Conservation (phyloP, 1,140 invertebrate genomes). For the Drosophila sechellia region DNA sequence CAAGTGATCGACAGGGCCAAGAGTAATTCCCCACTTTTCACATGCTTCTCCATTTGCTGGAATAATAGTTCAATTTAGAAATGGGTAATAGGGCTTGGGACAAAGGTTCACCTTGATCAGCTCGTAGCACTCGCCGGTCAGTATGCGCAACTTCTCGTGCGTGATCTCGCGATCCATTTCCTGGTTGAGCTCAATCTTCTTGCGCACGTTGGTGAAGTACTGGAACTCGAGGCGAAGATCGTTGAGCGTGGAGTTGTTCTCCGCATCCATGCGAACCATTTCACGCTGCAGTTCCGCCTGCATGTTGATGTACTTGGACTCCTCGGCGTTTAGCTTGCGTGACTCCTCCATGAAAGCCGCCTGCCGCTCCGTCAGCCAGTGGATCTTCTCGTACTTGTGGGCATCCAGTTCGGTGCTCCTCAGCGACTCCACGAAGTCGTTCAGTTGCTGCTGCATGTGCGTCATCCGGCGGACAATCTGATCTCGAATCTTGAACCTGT, state of each 20-base stretch:
- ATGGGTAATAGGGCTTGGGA: background rate
- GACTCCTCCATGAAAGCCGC: slow-evolving; percentile 61
- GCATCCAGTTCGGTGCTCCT: slow-evolving; percentile 65
- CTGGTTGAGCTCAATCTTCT: slow-evolving; percentile 67
- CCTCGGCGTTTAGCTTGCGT: slow-evolving; percentile 58
- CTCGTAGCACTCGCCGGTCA: slow-evolving; percentile 66
- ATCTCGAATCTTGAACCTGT: slow-evolving; percentile 67
- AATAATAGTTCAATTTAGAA: no score
- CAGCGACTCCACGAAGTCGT: slow-evolving; percentile 63
- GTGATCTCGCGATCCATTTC: slow-evolving; percentile 58
- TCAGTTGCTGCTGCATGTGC: slow-evolving; percentile 59
- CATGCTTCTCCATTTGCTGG: slow-evolving; percentile 68
- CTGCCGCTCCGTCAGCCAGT: slow-evolving; percentile 67
- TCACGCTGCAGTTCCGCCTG: slow-evolving; percentile 51
- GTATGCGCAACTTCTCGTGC: slow-evolving; percentile 65
- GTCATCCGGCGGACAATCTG: slow-evolving; percentile 60
- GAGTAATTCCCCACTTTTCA: slow-evolving; percentile 73
- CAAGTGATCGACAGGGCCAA: slow-evolving; percentile 72
- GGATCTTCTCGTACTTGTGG: slow-evolving; percentile 70
- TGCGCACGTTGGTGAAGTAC: slow-evolving; percentile 70
- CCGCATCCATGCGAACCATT: slow-evolving; percentile 55
- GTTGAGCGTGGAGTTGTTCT: slow-evolving; percentile 59
- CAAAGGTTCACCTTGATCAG: slow-evolving; percentile 54
- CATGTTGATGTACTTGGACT: slow-evolving; percentile 36
- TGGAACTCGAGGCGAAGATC: slow-evolving; percentile 68